These are phyloP conservation scores for Galbula dea DNA, from an alignment of 2,113 vertebrate species.

Conservation along the genomic window DNA sequence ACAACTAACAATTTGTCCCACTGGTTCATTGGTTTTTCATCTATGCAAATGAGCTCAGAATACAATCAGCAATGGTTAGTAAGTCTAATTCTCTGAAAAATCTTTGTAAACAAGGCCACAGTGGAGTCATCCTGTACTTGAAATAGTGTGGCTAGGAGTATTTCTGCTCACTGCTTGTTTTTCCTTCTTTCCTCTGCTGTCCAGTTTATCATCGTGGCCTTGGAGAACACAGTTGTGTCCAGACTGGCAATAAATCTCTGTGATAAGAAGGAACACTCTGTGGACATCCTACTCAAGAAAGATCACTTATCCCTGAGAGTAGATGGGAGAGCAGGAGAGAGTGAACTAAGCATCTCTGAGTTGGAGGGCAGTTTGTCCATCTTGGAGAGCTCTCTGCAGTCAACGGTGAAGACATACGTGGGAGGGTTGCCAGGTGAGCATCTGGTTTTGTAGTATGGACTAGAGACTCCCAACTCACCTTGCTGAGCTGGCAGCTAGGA, in stretches of 20 bases:
- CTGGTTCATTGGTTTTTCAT: not conserved
- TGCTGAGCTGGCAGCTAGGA: not conserved
- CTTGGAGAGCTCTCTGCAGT: conserved; percentile 62
- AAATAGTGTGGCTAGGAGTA: not conserved
- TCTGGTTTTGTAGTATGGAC: not conserved
- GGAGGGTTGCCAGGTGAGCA: conserved; percentile 90
- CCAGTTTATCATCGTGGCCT: conserved; percentile 84
- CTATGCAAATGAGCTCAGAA: not conserved
- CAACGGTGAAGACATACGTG: conserved; percentile 78
- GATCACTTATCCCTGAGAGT: conserved; percentile 77
- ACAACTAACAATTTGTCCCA: not conserved
- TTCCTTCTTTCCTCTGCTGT: not conserved
- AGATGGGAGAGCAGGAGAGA: conserved; percentile 76
- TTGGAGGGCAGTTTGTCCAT: conserved; percentile 61
- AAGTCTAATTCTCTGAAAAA: not conserved
- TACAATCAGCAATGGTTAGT: not conserved
- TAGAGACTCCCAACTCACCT: not conserved
- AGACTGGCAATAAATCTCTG: conserved; percentile 82
- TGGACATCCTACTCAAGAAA: conserved; percentile 77
- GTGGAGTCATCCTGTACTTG: not conserved
- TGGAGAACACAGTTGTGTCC: conserved; percentile 77
- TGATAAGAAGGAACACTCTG: conserved; percentile 79
- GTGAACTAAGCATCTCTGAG: conserved; percentile 59
- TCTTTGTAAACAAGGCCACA: not conserved
- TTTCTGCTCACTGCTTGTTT: not conserved